These are phyloP conservation scores for Parelbella ahira DNA, from an alignment of 2,888 invertebrate species.

Conservation along the genomic window DNA sequence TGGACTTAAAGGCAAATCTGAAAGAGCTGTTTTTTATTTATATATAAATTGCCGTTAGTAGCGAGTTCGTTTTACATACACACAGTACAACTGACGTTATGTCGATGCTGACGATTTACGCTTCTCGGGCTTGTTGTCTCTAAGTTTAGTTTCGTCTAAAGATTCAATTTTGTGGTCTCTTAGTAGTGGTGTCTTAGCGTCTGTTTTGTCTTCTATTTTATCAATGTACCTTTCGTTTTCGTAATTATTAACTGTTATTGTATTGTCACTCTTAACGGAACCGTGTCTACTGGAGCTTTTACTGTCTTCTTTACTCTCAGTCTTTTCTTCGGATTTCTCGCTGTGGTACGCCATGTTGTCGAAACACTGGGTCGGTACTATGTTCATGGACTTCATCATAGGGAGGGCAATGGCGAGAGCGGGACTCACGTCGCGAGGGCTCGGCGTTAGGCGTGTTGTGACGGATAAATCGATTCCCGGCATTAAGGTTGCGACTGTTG, in stretches of 20 bases:
- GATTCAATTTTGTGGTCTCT: slow-evolving; percentile 74
- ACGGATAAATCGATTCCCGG: slow-evolving; percentile 82
- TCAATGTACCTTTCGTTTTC: slow-evolving; percentile 63
- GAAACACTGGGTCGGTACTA: slow-evolving; percentile 72
- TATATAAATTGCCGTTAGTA: too few species aligned
- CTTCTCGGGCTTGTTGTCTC: slow-evolving; percentile 68
- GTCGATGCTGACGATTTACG: slow-evolving; percentile 75
- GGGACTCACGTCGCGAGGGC: slow-evolving; percentile 84
- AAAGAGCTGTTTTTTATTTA: too few species aligned
- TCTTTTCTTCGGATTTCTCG: slow-evolving; percentile 53
- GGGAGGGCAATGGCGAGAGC: slow-evolving; percentile 82
- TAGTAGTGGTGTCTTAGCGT: slow-evolving; percentile 66
- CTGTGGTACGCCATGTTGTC: slow-evolving; percentile 73
- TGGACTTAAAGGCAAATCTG: too few species aligned
- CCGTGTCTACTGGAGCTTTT: slow-evolving; percentile 57
- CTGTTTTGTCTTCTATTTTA: slow-evolving; percentile 59
- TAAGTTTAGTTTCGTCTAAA: slow-evolving; percentile 67
- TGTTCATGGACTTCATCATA: slow-evolving; percentile 80
- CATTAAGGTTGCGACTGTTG: slow-evolving; percentile 74
- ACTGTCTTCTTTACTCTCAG: slow-evolving; percentile 38
- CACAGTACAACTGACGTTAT: too few species aligned
- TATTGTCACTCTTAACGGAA: slow-evolving; percentile 61
- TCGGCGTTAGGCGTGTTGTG: slow-evolving; percentile 83
- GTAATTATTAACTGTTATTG: slow-evolving; percentile 58
- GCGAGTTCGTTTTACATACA: too few species aligned